Conservation (phyloP, 2,888 invertebrate species). For the Agrotis clavis region DNA sequence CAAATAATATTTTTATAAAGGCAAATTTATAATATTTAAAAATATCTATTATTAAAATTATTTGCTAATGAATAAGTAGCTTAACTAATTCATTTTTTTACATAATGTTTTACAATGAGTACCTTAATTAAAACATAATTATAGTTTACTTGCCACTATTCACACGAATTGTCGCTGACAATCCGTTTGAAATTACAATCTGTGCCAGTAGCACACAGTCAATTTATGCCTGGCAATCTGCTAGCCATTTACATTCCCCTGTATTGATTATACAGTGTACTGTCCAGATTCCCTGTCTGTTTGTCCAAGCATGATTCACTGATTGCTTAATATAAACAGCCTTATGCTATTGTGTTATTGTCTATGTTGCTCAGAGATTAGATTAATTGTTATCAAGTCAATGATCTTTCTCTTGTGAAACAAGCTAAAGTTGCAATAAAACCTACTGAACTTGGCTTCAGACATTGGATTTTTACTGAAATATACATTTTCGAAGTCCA, state of each 20-base stretch:
- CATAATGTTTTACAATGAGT: background rate
- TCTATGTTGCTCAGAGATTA: background rate
- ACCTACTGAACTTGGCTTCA: no score
- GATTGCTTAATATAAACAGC: slow-evolving; percentile 27
- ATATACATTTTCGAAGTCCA: no score
- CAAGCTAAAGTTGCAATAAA: background rate
- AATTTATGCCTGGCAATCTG: slow-evolving; percentile 54
- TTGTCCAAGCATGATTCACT: slow-evolving; percentile 43
- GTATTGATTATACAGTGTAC: slow-evolving; percentile 62
- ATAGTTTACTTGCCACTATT: slow-evolving; percentile 8
- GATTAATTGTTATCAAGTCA: background rate
- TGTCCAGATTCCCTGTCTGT: slow-evolving; percentile 45
- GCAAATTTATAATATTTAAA: no score
- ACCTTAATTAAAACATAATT: no score
- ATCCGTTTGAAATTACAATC: slow-evolving; percentile 34
- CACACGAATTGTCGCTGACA: slow-evolving; percentile 30
- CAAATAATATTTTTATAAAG: no score
- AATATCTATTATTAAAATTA: no score
- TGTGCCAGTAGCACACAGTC: slow-evolving; percentile 27
- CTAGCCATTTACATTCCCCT: slow-evolving; percentile 52
- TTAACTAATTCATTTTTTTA: no score
- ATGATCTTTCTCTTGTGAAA: background rate
- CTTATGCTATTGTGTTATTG: background rate
- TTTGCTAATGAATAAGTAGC: no score
- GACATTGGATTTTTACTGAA: no score